Evolutionary conservation across 2,888 invertebrate species (phyloP).

Genomic region (Morpho deidamia): DNA sequence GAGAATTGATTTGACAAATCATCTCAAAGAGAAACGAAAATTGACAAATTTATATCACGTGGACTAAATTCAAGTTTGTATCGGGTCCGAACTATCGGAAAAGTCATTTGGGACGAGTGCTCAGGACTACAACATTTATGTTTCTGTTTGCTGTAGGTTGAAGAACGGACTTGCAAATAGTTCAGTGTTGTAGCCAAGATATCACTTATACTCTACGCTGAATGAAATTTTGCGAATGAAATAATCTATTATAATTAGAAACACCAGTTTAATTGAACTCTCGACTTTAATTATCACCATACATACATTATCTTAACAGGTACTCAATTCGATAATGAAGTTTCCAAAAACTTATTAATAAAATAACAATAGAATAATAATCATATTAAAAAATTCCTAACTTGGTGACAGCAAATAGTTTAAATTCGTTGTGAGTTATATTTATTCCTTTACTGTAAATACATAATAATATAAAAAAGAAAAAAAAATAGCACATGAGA

Average conservation of each 20-base stretch:
- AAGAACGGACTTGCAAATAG: conserved; percentile 12
- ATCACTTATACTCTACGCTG: neutral
- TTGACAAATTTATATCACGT: conserved; percentile 3
- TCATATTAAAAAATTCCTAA: too few species aligned
- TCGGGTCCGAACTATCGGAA: conserved; percentile 28
- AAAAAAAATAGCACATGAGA: too few species aligned
- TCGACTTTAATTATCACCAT: too few species aligned
- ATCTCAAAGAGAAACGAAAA: neutral
- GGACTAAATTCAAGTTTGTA: conserved; percentile 15
- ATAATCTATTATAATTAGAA: too few species aligned
- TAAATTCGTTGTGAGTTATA: too few species aligned
- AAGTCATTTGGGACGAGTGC: conserved; percentile 31
- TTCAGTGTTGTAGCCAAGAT: neutral
- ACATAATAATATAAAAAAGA: too few species aligned
- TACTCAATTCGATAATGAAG: too few species aligned
- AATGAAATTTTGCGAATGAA: neutral
- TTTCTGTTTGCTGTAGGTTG: conserved; percentile 15
- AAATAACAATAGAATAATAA: neutral
- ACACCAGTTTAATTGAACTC: neutral
- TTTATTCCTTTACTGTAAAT: too few species aligned
- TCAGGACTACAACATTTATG: conserved; percentile 16
- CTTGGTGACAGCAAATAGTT: too few species aligned
- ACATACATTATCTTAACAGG: too few species aligned
- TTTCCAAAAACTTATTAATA: neutral
- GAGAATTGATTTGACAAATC: too few species aligned